Percentiles rank a stretch among this genome's conserved stretches.
These are phyloP conservation scores for Hydroisotoma schaefferi DNA, from an alignment of 2,888 invertebrate genomes.

Conservation along the genomic window DNA sequence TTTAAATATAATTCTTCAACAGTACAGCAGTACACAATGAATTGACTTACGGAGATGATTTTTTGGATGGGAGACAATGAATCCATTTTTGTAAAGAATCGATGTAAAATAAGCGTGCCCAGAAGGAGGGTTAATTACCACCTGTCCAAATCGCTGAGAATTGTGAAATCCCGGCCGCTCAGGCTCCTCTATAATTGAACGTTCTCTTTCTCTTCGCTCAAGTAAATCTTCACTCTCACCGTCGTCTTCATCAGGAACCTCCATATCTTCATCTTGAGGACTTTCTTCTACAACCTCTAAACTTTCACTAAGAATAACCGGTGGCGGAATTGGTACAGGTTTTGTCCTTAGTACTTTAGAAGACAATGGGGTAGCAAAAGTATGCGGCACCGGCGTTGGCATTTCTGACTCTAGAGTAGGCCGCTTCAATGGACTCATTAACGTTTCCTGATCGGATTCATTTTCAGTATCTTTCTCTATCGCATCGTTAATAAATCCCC, in stretches of 20 bases:
- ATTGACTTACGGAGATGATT: constrained; percentile 31
- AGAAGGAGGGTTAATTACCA: constrained; percentile 31
- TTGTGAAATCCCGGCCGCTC: too few relatives aligned
- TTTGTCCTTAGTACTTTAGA: background rate
- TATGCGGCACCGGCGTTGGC: background rate
- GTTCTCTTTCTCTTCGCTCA: too few relatives aligned
- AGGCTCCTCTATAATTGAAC: too few relatives aligned
- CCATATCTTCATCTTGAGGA: background rate
- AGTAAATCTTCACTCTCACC: too few relatives aligned
- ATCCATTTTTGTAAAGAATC: constrained; percentile 30
- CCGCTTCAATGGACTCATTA: constrained; percentile 1
- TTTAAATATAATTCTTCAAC: background rate
- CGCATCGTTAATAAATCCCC: too few relatives aligned
- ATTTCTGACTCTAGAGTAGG: background rate
- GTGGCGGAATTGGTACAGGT: background rate
- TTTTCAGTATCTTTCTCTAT: background rate
- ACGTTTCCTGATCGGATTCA: background rate
- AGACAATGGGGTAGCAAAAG: too few relatives aligned
- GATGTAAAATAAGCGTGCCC: constrained; percentile 28
- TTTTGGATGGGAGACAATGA: constrained; percentile 22
- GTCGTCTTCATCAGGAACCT: background rate
- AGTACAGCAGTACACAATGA: background rate
- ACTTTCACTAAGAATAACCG: background rate
- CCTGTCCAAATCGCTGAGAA: constrained; percentile 8
- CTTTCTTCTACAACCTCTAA: background rate